Base-by-base conservation (phyloP, 2,113 vertebrate species). In the Heterotilapia buettikoferi region DNA sequence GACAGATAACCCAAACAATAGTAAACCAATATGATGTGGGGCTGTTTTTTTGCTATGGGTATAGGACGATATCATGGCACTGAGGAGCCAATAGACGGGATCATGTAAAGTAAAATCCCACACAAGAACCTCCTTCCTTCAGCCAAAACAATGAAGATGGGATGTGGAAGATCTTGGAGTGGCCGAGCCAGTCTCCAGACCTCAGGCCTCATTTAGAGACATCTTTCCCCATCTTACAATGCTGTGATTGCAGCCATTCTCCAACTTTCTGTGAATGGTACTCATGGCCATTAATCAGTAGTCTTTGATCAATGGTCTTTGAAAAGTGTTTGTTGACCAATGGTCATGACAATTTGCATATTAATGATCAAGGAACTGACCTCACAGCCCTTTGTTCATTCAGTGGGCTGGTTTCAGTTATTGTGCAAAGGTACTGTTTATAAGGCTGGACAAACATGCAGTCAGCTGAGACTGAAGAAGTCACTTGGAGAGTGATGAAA, bases 21-120 rank as follows among this genome's bases (percentile, higher is more conserved):
- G 11, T 43, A 12, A 43, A 43, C 4, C 40, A 43, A 13, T 12
- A 13, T 43, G 11, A 11, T 43, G 10, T 12, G 11, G 11, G 10
- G 40, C 40, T 43, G 40, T 43, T 43, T 43, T 40, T 12, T 43
- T 3, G 11, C 40, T 43, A 12, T 11, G 40, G 40, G 10, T 43
- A 43, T 5, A 43, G 4, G 40, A 43, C 5, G 11, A 43, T 3
- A 43, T 5, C 11, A 43, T 40, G 38, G 9, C 40, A 43, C 11
- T 12, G 40, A 43, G 11, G 40, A 12, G 40, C 5, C 40, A 12
- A 12, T 43, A 11, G 40, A 43, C 5, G 38, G 38, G 38, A 5
- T 11, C 38, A 40, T 40, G 63, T 21, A 66, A 31, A 18, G 0
- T 18, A 61, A 66, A 68, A 6, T 38, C 0, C 19, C 11, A 38